Evolutionary conservation across 37 sponge, comb jelly and placozoan species (phyloP).

Genomic region (Ephydatia muelleri): DNA sequence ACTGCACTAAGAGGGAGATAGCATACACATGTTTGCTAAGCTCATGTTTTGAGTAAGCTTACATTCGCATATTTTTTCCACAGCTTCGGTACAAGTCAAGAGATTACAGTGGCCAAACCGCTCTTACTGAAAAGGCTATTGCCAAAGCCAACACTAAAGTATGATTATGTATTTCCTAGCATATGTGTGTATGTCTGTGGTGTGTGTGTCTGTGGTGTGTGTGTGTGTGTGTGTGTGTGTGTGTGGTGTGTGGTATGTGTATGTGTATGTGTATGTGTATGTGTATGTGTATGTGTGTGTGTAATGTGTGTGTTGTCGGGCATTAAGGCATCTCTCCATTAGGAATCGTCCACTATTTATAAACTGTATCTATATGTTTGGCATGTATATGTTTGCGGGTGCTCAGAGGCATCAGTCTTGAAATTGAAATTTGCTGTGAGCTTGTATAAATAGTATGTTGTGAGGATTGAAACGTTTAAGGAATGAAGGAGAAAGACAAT

Average conservation of each 20-base stretch:
- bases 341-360: too few species aligned
- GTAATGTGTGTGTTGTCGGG: too few species aligned
- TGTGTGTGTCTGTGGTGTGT: not conserved
- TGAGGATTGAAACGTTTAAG: too few species aligned
- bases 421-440: too few species aligned
- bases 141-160: constrained; percentile 70
- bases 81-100: constrained; percentile 67
- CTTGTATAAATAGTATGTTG: too few species aligned
- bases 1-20: not conserved
- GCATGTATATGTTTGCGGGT: too few species aligned
- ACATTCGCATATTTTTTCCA: not conserved
- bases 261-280: not conserved
- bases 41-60: not conserved
- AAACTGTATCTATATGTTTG: too few species aligned
- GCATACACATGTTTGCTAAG: not conserved
- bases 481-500: too few species aligned
- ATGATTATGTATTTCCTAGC: not conserved
- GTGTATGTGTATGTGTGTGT: not conserved
- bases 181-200: not conserved
- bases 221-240: not conserved
- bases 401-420: too few species aligned
- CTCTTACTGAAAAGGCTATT: constrained; percentile 57
- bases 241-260: not conserved
- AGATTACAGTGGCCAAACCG: constrained; percentile 38
- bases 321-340: too few species aligned